phyloP scores from a whole-genome alignment of 2,888 invertebrate species.

The Nephrotoma appendiculata region DNA sequence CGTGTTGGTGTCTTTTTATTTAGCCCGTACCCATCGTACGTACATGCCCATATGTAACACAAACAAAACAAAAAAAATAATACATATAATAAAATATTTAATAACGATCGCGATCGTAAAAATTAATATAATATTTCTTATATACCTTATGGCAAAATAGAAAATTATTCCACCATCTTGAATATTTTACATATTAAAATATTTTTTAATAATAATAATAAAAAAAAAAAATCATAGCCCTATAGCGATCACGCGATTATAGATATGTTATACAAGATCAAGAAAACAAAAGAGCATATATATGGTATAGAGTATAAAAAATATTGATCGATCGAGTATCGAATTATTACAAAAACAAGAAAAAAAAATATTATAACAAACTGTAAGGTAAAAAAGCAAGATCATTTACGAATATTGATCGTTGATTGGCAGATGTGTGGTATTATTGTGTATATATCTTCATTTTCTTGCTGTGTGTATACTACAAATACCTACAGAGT shows the following conservation, averaged over 20 bases:
- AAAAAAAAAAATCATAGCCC: constrained; percentile 4
- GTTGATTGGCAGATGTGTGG: constrained; percentile 1
- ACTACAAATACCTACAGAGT: background rate
- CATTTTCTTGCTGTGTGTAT: background rate
- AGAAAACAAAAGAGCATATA: background rate
- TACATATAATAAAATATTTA: background rate
- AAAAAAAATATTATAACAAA: background rate
- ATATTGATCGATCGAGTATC: constrained; percentile 1
- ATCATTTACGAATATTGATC: constrained; percentile 1
- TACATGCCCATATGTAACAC: background rate
- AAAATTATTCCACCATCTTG: background rate
- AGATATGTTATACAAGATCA: background rate
- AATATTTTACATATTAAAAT: background rate
- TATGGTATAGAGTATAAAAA: background rate
- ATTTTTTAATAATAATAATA: background rate
- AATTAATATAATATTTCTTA: background rate
- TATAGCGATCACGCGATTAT: constrained; percentile 1
- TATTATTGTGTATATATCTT: background rate
- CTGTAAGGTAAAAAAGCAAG: background rate
- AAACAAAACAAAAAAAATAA: background rate
- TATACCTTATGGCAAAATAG: background rate
- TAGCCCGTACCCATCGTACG: background rate
- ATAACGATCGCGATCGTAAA: background rate
- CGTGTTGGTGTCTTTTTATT: background rate
- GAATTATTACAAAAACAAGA: background rate